These are phyloP conservation scores for Drosophila greeni DNA, from an alignment of 2,888 invertebrate genomes.

Conservation along the genomic window DNA sequence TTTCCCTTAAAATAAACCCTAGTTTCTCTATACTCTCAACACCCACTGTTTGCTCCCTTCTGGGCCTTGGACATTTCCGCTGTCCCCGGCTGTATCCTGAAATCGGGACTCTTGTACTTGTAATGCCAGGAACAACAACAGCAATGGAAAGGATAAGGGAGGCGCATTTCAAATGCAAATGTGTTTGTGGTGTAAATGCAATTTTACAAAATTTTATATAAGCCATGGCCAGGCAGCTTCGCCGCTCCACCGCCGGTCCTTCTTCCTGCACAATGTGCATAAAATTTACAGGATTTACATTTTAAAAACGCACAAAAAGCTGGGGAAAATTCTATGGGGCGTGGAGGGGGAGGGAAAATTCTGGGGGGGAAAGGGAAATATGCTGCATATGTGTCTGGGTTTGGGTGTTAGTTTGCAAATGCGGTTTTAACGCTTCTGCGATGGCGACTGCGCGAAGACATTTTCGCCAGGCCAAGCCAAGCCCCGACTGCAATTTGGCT, in stretches of 20 bases:
- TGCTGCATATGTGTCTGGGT: slow-evolving; percentile 26
- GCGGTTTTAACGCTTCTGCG: slow-evolving; percentile 64
- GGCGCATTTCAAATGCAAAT: slow-evolving; percentile 69
- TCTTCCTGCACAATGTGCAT: slow-evolving; percentile 60
- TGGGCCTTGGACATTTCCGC: slow-evolving; percentile 33
- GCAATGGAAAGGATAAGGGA: slow-evolving; percentile 12
- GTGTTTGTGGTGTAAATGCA: slow-evolving; percentile 73
- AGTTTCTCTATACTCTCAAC: not conserved
- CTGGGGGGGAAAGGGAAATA: not conserved
- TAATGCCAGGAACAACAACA: slow-evolving; percentile 37
- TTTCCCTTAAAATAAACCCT: not conserved
- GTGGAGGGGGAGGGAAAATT: not conserved
- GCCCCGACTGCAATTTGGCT: slow-evolving; percentile 68
- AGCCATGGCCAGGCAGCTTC: slow-evolving; percentile 42
- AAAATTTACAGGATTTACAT: slow-evolving; percentile 71
- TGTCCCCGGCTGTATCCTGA: slow-evolving; percentile 43
- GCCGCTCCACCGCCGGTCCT: slow-evolving; percentile 11
- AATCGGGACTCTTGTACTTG: slow-evolving; percentile 59
- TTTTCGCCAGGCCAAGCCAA: slow-evolving; percentile 48
- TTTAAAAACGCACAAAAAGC: slow-evolving; percentile 60
- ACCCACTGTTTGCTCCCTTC: slow-evolving; percentile 10
- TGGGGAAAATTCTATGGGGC: not conserved
- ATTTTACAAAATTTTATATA: slow-evolving; percentile 72
- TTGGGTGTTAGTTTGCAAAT: slow-evolving; percentile 57
- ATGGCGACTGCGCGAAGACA: slow-evolving; percentile 61